phyloP scores from a whole-genome alignment of 2,113 vertebrate species.

The Cottus gobio region DNA sequence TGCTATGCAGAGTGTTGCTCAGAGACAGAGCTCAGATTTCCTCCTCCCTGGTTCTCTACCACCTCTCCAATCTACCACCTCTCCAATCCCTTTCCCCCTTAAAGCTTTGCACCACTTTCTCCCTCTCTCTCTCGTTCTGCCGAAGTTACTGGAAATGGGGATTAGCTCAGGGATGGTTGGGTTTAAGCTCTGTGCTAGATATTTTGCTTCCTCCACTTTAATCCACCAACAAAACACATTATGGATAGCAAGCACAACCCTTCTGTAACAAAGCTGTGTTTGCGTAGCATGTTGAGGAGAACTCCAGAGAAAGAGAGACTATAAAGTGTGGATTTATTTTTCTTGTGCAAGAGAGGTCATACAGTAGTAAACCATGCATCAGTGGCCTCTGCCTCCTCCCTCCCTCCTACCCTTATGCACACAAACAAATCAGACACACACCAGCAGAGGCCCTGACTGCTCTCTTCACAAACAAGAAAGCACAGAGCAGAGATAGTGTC shows the following conservation, averaged over 20 bases:
- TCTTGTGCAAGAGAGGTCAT: constrained; percentile 11
- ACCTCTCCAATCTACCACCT: constrained; percentile 9
- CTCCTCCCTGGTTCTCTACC: constrained; percentile 20
- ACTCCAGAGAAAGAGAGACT: constrained; percentile 1
- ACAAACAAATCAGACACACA: constrained; percentile 21
- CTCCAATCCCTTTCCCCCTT: background rate
- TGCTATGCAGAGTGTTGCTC: constrained; percentile 62
- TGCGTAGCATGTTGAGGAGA: constrained; percentile 15
- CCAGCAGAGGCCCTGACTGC: constrained; percentile 45
- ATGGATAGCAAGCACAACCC: constrained; percentile 28
- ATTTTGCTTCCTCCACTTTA: constrained; percentile 56
- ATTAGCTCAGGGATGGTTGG: constrained; percentile 50
- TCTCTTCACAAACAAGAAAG: constrained; percentile 56
- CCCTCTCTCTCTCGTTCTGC: constrained; percentile 26
- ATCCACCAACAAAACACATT: constrained; percentile 63
- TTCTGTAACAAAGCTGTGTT: constrained; percentile 32
- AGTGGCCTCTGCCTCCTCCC: background rate
- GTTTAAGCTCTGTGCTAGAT: constrained; percentile 49
- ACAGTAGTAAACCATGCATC: constrained; percentile 14
- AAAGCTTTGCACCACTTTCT: background rate
- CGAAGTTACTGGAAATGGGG: constrained; percentile 26
- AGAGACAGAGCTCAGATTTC: constrained; percentile 66
- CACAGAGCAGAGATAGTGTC: constrained; percentile 45
- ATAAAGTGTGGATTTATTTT: background rate
- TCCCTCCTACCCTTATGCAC: background rate